Percentiles rank a stretch among this genome's conserved stretches.
Conservation (phyloP, 2,113 vertebrate species). For the Cheilinus undulatus region DNA sequence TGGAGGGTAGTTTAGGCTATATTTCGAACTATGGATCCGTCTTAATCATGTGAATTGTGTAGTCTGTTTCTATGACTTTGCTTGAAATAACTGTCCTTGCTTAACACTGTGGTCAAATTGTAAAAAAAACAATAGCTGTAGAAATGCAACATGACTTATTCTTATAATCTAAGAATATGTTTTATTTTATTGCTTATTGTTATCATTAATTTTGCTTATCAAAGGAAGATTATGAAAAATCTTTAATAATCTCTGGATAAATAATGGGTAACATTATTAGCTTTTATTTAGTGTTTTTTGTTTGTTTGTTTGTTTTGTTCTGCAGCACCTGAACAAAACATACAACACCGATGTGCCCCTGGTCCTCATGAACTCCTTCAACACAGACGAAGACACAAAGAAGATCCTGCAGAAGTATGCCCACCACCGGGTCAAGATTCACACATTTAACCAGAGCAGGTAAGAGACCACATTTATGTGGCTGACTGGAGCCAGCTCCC, state of each 20-base stretch:
- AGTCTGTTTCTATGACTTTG: no score
- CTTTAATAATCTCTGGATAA: not conserved
- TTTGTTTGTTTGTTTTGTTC: not conserved
- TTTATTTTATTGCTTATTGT: not conserved
- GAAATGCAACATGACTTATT: no score
- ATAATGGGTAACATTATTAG: no score
- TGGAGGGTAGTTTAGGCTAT: no score
- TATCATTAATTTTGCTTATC: not conserved
- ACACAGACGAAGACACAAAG: conserved; percentile 98
- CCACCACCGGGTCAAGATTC: conserved; percentile 96
- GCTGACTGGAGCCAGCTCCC: no score
- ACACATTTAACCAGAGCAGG: conserved; percentile 99
- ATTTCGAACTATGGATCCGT: no score
- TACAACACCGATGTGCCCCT: conserved; percentile 95
- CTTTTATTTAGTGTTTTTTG: not conserved
- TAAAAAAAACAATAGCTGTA: no score
- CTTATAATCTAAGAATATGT: no score
- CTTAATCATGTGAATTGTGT: no score
- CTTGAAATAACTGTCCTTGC: no score
- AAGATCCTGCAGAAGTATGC: conserved; percentile 99
- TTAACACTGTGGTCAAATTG: no score
- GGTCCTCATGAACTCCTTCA: conserved; percentile 99
- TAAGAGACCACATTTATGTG: conserved; percentile 45
- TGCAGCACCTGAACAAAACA: conserved; percentile 94
- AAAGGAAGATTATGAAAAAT: no score